Evolutionary conservation across 2,888 invertebrate species (phyloP), one percentile per base, ranked within the genome.

Genomic region (Tachina lurida): DNA sequence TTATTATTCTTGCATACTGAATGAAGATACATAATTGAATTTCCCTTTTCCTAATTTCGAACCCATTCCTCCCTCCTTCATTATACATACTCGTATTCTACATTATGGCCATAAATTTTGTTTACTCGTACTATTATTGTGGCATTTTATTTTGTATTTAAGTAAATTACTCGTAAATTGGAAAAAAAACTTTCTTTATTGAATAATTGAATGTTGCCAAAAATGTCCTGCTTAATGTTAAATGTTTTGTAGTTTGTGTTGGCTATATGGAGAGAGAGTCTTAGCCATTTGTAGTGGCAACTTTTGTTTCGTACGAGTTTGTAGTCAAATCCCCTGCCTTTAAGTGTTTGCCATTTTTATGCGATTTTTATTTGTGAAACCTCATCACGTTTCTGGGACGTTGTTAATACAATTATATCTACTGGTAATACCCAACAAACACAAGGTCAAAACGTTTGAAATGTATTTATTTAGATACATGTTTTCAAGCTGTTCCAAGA

Each of bases 301-400:
- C 47, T 77, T 68, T 39, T 49, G 31, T 45, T 62, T 73, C 67
- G 31, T 49, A 54, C 22, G n/a, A 54, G 39, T 9, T n/a, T 75
- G 43, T 22, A 54, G 45, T 39, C 74, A 19, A 63, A 12, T 22
- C 52, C 47, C 47, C 17, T 54, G 62, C 70, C 67, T 74, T 68
- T 68, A 54, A 43, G 73, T 47, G 67, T 62, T 73, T 77, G 73
- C 56, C 31, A 17, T 62, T 67, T 63, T 68, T 49, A 63, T 83
- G 41, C 74, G 52, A 70, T 60, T 63, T 71, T 71, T 79, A 56
- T 83, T 56, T 71, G 68, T 77, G 58, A 87, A 87, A 84, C 83
- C 79, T 80, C 54, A 54, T 82, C 84, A 87, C 87, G 87, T 87
- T 76, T 67, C 73, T 58, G 83, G 83, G 84, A 87, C 84, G 87